Evolutionary conservation across 2,113 vertebrate genomes (phyloP), one percentile per base, ranked within the genome.

Genomic region (Nesospiza acunhae): DNA sequence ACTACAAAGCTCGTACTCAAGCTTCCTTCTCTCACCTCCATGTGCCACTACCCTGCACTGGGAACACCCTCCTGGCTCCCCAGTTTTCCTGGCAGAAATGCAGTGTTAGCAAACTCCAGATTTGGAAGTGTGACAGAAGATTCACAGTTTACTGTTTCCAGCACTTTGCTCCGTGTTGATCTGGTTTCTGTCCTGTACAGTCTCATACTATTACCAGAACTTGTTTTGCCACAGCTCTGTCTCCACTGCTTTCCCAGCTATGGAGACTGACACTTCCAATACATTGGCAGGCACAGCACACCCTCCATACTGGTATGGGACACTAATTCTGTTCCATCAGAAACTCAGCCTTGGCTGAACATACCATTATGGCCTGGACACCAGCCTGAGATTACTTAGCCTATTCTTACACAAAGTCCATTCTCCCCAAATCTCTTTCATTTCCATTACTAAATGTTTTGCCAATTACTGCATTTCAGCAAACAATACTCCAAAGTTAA

Each of bases 351-450:
- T 74, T 24, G 60, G 39, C 58, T 46, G 26, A 77, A 77, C 30
- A 64, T 0, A 2, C 2, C 42, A 53, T 46, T 37, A 70, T 2
- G 3, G 8, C 14, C 30, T 2, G 7, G 41, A 42, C 33, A 68
- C 6, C 69, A 62, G 17, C 11, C 18, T 64, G 15, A 72, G 15
- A 75, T 41, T 52, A 77, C 20, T 58, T 20, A 35, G 22, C 26
- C 39, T 81, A 13, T 30, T 78, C 60, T 35, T 78, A 55, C 9
- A 50, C 13, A 26, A 60, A 62, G 41, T 26, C 58, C 35, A 44
- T 28, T 85, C 58, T 44, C 31, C 3, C 5, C 28, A 70, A 47
- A 37, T 23, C 28, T 23, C 41, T 53, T 52, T 50, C 16, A 66
- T 58, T 80, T 44, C 28, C 20, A 35, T 80, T 68, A 79, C 28